phyloP scores from a whole-genome alignment of 2,888 invertebrate genomes.

The Charanyca ferruginea region DNA sequence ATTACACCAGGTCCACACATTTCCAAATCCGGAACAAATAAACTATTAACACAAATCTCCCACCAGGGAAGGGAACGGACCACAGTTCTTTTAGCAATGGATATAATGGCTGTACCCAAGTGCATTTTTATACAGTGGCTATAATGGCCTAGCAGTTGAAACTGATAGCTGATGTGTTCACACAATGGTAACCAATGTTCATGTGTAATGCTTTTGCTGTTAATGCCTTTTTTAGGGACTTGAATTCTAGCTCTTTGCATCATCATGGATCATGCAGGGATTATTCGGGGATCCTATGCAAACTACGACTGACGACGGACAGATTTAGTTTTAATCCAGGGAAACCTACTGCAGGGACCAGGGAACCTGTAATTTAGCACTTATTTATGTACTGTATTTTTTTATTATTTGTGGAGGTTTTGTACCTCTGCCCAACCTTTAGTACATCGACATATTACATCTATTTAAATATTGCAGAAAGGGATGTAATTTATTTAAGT shows the following conservation, averaged over 20 bases:
- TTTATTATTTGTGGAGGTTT: no score
- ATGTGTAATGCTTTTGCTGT: slow-evolving; percentile 50
- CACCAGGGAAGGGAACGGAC: slow-evolving; percentile 50
- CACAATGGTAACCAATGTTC: slow-evolving; percentile 48
- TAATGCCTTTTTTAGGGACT: slow-evolving; percentile 15
- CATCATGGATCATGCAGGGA: no score
- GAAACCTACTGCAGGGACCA: no score
- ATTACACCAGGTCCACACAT: slow-evolving; percentile 22
- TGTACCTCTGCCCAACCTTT: neutral
- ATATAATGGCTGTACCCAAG: slow-evolving; percentile 53
- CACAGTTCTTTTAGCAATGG: slow-evolving; percentile 44
- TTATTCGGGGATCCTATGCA: neutral
- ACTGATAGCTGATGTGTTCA: slow-evolving; percentile 41
- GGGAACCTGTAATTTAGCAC: no score
- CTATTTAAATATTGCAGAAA: neutral
- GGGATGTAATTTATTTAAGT: neutral
- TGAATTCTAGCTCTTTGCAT: neutral
- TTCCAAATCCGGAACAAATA: slow-evolving; percentile 42
- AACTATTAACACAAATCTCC: slow-evolving; percentile 51
- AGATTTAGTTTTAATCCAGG: neutral
- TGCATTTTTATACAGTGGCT: slow-evolving; percentile 61
- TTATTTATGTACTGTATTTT: no score
- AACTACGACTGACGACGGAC: neutral
- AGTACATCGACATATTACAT: no score
- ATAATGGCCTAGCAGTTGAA: slow-evolving; percentile 41